These are phyloP conservation scores for Hephaestus fuliginosus DNA, from an alignment of 2,797 vertebrate species.

Conservation along the genomic window DNA sequence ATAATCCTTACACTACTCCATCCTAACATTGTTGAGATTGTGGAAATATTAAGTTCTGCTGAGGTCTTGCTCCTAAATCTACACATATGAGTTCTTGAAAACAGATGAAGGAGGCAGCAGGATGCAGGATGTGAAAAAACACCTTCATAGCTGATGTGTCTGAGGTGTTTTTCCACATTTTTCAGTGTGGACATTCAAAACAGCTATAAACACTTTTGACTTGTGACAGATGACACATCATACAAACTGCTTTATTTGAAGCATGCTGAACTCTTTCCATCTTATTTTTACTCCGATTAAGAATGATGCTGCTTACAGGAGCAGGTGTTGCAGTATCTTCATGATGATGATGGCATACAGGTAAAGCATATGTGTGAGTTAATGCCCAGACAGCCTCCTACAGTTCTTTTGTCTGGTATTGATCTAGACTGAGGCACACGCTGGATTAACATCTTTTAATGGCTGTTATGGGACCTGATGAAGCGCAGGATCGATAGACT, in stretches of 20 bases:
- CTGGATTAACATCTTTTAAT: slow-evolving; percentile 63
- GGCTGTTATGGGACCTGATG: slow-evolving; percentile 45
- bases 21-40: neutral
- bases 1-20: neutral
- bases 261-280: neutral
- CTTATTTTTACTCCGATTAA: neutral
- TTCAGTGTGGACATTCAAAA: neutral
- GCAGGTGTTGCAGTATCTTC: neutral
- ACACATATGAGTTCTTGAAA: neutral
- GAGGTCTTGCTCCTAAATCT: neutral
- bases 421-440: slow-evolving; percentile 43
- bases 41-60: neutral
- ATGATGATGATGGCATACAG: neutral
- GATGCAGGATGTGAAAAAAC: too few relatives aligned
- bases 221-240: neutral
- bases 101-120: neutral
- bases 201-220: neutral
- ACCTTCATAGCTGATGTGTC: too few relatives aligned
- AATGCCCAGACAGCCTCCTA: slow-evolving; percentile 58
- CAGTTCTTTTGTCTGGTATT: slow-evolving; percentile 61
- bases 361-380: slow-evolving; percentile 30
- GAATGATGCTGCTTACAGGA: neutral
- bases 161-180: neutral
- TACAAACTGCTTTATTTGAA: neutral
- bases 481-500: slow-evolving; percentile 53